A percentile compares a stretch with the other conserved stretches of the same genome.
These are phyloP conservation scores for Phylloscopus trochiloides DNA, from an alignment of 2,113 vertebrate genomes.

Conservation along the genomic window DNA sequence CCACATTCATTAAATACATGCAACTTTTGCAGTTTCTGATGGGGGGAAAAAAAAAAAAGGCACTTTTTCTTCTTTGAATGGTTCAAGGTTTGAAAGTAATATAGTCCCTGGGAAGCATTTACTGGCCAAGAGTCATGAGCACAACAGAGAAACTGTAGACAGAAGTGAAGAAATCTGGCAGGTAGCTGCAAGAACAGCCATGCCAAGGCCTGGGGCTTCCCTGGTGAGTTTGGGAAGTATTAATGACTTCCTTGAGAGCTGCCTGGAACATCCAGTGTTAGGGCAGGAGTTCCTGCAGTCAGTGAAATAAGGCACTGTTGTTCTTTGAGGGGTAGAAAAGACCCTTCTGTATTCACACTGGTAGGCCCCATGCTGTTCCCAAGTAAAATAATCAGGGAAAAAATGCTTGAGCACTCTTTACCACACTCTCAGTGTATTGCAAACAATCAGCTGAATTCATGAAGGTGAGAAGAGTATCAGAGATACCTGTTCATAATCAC, in stretches of 20 bases:
- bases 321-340: not conserved
- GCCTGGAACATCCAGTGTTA: not conserved
- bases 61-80: not conserved
- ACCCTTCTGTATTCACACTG: not conserved
- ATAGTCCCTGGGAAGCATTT: not conserved
- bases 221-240: not conserved
- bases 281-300: not conserved
- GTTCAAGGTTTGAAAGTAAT: not conserved
- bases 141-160: not conserved
- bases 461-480: not conserved
- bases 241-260: not conserved
- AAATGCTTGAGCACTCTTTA: not conserved
- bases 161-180: not conserved
- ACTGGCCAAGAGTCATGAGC: not conserved
- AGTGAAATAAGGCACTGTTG: not conserved
- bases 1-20: not conserved
- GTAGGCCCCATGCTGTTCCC: not conserved
- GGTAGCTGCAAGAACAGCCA: not conserved
- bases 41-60: too few relatives aligned
- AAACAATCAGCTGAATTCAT: not conserved
- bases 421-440: not conserved
- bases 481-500: not conserved
- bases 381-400: not conserved
- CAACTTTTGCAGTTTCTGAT: not conserved
- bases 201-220: not conserved